phyloP scores from a whole-genome alignment of 2,113 vertebrate genomes.

The Leuciscus idus region DNA sequence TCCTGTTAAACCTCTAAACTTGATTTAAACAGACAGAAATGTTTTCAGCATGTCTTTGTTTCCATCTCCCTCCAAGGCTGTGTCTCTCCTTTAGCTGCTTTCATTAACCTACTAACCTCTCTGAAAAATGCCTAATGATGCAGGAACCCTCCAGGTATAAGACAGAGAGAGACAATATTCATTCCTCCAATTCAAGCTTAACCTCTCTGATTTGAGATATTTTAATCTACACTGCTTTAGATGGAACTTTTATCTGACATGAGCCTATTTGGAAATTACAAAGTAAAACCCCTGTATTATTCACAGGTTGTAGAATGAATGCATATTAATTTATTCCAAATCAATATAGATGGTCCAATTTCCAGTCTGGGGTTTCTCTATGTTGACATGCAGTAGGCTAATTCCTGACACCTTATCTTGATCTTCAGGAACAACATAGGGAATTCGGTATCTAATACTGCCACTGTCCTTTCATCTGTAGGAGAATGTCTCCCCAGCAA shows the following conservation, averaged over 20 bases:
- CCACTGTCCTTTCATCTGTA: slow-evolving; percentile 60
- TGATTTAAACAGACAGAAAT: slow-evolving; percentile 20
- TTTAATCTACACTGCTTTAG: not conserved
- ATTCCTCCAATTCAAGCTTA: slow-evolving; percentile 1
- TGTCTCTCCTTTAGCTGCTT: slow-evolving; percentile 2
- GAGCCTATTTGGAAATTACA: not conserved
- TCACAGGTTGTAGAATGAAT: not conserved
- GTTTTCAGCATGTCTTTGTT: slow-evolving; percentile 2
- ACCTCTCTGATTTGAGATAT: not conserved
- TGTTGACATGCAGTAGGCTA: slow-evolving; percentile 52
- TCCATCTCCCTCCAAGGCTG: slow-evolving; percentile 10
- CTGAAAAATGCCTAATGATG: slow-evolving; percentile 14
- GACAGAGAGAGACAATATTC: not conserved
- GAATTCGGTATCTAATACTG: slow-evolving; percentile 58
- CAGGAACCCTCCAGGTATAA: not conserved
- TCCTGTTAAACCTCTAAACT: not conserved
- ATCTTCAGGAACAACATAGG: slow-evolving; percentile 53
- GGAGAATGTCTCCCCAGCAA: slow-evolving; percentile 80
- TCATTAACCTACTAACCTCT: slow-evolving; percentile 7
- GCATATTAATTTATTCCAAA: slow-evolving; percentile 2
- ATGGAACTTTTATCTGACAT: not conserved
- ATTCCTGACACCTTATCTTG: slow-evolving; percentile 63
- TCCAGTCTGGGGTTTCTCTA: slow-evolving; percentile 17
- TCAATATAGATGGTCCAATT: not conserved
- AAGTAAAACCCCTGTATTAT: not conserved